A percentile compares a stretch with the other conserved stretches of the same genome.
phyloP scores from a whole-genome alignment of 2,888 invertebrate species.

The Polydrusus pterygomalis region DNA sequence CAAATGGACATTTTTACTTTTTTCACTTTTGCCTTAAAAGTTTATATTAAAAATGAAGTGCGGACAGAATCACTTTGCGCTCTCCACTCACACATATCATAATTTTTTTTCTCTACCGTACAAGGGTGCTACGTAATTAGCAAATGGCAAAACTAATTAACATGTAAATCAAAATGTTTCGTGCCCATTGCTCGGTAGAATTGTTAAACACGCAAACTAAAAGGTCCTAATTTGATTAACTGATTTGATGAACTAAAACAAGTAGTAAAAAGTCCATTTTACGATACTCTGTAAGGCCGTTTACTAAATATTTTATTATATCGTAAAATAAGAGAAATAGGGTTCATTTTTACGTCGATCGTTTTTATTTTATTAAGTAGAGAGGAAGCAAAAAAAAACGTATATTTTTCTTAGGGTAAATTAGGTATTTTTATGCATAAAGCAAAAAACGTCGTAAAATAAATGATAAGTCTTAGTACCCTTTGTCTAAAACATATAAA shows the following conservation, averaged over 20 bases:
- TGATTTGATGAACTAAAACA: slow-evolving; percentile 45
- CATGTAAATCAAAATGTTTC: slow-evolving; percentile 64
- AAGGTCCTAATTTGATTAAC: slow-evolving; percentile 46
- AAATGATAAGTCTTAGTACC: background rate
- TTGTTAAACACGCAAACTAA: slow-evolving; percentile 43
- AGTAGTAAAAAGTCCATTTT: slow-evolving; percentile 45
- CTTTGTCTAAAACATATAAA: no score
- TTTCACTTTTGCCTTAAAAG: no score
- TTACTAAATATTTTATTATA: slow-evolving; percentile 40
- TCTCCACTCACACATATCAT: no score
- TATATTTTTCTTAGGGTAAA: slow-evolving; percentile 1
- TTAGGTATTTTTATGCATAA: slow-evolving; percentile 10
- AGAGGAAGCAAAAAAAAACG: background rate
- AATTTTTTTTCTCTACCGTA: slow-evolving; percentile 29
- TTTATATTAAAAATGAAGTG: no score
- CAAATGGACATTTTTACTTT: no score
- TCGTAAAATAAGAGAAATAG: slow-evolving; percentile 33
- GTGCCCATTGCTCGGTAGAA: slow-evolving; percentile 35
- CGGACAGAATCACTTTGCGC: no score
- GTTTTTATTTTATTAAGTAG: slow-evolving; percentile 24
- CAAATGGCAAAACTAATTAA: slow-evolving; percentile 63
- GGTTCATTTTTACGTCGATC: slow-evolving; percentile 24
- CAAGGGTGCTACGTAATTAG: slow-evolving; percentile 62
- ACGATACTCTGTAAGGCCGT: slow-evolving; percentile 21
- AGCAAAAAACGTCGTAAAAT: background rate